Evolutionary conservation across 1,140 invertebrate genomes (phyloP), one percentile per base, ranked within the genome.

Genomic region (Bemisia tabaci): DNA sequence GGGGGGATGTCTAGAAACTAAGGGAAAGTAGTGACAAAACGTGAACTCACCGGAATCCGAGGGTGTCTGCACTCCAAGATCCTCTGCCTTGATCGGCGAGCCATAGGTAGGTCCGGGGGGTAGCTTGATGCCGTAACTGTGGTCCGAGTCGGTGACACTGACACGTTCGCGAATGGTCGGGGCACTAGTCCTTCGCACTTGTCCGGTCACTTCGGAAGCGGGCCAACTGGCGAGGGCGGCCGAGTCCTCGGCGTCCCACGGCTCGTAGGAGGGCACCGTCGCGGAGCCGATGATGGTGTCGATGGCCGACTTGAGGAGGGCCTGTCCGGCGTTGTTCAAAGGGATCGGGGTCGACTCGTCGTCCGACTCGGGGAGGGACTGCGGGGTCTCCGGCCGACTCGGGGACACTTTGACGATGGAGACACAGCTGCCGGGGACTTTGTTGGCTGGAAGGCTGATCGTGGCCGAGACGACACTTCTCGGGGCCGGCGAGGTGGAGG

Each of bases 41-140:
- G n/a, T n/a, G 33, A 48, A 48, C 86, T 87, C 78, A 88, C 91
- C 89, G 65, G 90, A 91, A 82, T 92, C 90, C 1, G 90, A 92
- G 60, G 90, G 89, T 68, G 90, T 92, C 71, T 90, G 87, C 1
- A 90, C 83, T 60, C 87, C 87, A 58, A 87, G 80, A 71, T 81
- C 81, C 68, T 85, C 83, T 59, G 83, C 77, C 63, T 69, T 78
- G 70, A 71, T 78, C 72, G 70, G 70, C 69, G 69, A 74, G 67
- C 67, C 67, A 68, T 67, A 71, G 62, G 39, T 65, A 27, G 65
- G 73, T 62, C 65, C 62, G 63, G 73, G 71, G 11, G 72, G 71
- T 61, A 74, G 70, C 59, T 74, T 73, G 33, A 69, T 69, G 23
- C 72, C 69, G 65, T 73, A 69, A 66, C 68, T 70, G 66, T 72